Evolutionary conservation across 2,113 vertebrate species (phyloP), one percentile per base, ranked within the genome.

Genomic region (Boulengeromyrus knoepffleri): DNA sequence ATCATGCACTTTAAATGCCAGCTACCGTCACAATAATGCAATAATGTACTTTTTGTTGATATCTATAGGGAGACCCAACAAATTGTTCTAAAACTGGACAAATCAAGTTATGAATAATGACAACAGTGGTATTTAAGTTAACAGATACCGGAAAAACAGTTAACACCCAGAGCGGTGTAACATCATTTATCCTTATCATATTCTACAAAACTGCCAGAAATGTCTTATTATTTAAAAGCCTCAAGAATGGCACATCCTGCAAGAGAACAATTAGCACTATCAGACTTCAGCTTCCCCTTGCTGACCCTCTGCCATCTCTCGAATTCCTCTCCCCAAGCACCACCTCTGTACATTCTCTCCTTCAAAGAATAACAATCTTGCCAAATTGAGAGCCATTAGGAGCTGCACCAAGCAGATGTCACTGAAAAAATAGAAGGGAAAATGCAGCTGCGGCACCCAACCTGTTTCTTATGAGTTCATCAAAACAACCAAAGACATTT

Each of bases 371-470:
- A 93, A 93, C 94, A 95, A 45, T 84, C 88, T 94, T 92, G 93
- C 94, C 94, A 95, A 95, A 95, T 95, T 93, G 94, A 93, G 87
- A 94, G 94, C 88, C 70, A 77, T 31, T 19, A 89, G 46, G 66
- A 74, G 91, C 91, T 91, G 92, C 92, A 93, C 93, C 93, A 92
- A 94, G 94, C 94, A 96, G 94, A 95, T 95, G 95, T 95, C 93
- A 91, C 89, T 89, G 92, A 10, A 50, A 5, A 36, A 31, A 52
- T 8, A 3, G 24, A 50, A 19, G 9, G 1, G 31, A 52, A 87
- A 53, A 87, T 47, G 31, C 47, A 47, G 46, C 49, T 39, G 88
- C 45, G 0, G 15, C 74, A 42, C 13, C 42, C 12, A 10, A 47
- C 70, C 58, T 88, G 88, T 19, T 42, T 74, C 42, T 88, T n/a